phyloP scores from a whole-genome alignment of 2,888 invertebrate species.

The Stenchaetothrips biformis region DNA sequence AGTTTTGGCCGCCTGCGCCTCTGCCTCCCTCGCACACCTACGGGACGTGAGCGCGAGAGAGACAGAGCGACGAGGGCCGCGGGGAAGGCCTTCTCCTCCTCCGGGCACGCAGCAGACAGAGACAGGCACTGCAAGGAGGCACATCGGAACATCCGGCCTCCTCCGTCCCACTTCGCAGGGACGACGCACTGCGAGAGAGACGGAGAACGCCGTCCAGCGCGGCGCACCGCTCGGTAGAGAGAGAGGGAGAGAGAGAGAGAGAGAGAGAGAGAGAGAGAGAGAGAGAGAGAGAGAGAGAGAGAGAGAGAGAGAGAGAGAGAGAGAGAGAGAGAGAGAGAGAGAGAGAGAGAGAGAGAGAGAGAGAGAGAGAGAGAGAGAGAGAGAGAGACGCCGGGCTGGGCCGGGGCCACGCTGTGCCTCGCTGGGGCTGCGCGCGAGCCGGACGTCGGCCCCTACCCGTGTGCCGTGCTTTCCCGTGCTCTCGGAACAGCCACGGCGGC shows the following conservation, averaged over 20 bases:
- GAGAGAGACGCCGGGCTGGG: not conserved
- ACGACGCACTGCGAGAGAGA: not conserved
- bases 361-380: not conserved
- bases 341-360: not conserved
- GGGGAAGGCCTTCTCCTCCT: no score
- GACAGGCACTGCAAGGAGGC: not conserved
- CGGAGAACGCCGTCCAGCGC: not conserved
- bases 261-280: not conserved
- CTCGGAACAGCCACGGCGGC: not conserved
- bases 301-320: slow-evolving; percentile 1
- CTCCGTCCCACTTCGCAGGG: slow-evolving; percentile 19
- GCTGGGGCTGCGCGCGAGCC: slow-evolving; percentile 11
- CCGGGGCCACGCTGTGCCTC: no score
- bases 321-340: not conserved
- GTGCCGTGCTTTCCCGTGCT: slow-evolving; percentile 21
- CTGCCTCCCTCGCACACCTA: no score
- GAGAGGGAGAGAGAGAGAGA: not conserved
- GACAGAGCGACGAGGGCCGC: no score
- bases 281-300: not conserved
- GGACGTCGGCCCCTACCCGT: slow-evolving; percentile 18
- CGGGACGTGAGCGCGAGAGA: no score
- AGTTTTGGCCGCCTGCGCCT: no score
- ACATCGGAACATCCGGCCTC: slow-evolving; percentile 22
- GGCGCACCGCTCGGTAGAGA: not conserved
- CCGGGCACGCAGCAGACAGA: no score